Percentiles rank a stretch among this genome's conserved stretches.
phyloP scores from a whole-genome alignment of 1,140 invertebrate genomes.

The Stegodyphus dumicola region DNA sequence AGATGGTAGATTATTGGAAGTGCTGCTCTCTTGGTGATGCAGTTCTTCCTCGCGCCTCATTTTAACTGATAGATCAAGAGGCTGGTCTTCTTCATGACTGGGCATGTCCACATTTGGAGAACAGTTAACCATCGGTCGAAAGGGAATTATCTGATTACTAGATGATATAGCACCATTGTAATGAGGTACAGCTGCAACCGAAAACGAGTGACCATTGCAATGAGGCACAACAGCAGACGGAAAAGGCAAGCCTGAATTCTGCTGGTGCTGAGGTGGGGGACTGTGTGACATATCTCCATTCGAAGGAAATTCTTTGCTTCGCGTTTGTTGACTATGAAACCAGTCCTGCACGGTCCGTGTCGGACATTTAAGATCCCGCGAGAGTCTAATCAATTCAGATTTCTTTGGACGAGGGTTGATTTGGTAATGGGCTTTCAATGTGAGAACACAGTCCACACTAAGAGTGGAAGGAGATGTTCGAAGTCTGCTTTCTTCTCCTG shows the following conservation, averaged over 20 bases:
- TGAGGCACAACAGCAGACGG: neutral
- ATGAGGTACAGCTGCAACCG: neutral
- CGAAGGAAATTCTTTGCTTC: constrained; percentile 75
- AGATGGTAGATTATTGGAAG: constrained; percentile 3
- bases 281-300: constrained; percentile 21
- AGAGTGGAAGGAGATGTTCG: constrained; percentile 24
- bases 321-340: constrained; percentile 90
- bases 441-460: constrained; percentile 25
- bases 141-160: constrained; percentile 70
- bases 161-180: constrained; percentile 58
- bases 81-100: constrained; percentile 37
- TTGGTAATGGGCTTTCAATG: constrained; percentile 79
- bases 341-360: constrained; percentile 88
- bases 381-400: constrained; percentile 90
- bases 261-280: constrained; percentile 28
- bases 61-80: constrained; percentile 64
- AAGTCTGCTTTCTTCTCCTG: constrained; percentile 26
- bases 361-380: constrained; percentile 88
- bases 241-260: neutral
- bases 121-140: constrained; percentile 69
- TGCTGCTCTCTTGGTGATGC: neutral
- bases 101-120: neutral
- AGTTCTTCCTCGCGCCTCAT: constrained; percentile 36
- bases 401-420: constrained; percentile 91
- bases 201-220: constrained; percentile 20